Conservation (phyloP, 2,113 vertebrate genomes). For the Ameiurus melas region DNA sequence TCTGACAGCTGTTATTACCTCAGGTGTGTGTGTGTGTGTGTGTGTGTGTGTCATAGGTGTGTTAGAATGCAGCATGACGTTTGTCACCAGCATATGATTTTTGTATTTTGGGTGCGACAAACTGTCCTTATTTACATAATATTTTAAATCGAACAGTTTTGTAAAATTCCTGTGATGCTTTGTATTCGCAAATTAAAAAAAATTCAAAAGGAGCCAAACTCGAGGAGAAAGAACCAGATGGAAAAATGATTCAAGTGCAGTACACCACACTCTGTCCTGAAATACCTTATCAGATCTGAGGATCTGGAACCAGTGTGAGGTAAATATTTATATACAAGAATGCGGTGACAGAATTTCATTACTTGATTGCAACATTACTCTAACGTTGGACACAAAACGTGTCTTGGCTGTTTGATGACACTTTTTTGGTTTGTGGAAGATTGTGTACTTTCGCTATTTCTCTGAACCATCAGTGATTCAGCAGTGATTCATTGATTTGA, state of each 20-base stretch:
- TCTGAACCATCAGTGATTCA: slow-evolving; percentile 10
- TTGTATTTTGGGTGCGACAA: neutral
- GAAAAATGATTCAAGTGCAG: neutral
- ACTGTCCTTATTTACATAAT: no score
- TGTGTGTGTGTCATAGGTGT: neutral
- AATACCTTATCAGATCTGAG: neutral
- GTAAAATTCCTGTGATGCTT: neutral
- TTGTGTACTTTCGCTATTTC: neutral
- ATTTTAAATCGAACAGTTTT: neutral
- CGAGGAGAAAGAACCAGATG: neutral
- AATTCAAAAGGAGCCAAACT: neutral
- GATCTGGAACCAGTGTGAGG: neutral
- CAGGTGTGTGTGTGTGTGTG: neutral
- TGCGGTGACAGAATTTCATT: neutral
- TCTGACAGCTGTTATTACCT: neutral
- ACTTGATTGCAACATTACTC: neutral
- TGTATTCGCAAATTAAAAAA: neutral
- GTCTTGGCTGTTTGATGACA: neutral
- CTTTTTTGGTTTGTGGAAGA: neutral
- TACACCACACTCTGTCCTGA: neutral
- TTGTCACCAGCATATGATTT: neutral
- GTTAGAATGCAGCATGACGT: neutral
- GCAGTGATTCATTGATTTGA: neutral
- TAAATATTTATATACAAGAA: neutral
- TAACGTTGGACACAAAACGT: neutral